Conservation (phyloP, 2,113 vertebrate genomes). For the Eptesicus fuscus region DNA sequence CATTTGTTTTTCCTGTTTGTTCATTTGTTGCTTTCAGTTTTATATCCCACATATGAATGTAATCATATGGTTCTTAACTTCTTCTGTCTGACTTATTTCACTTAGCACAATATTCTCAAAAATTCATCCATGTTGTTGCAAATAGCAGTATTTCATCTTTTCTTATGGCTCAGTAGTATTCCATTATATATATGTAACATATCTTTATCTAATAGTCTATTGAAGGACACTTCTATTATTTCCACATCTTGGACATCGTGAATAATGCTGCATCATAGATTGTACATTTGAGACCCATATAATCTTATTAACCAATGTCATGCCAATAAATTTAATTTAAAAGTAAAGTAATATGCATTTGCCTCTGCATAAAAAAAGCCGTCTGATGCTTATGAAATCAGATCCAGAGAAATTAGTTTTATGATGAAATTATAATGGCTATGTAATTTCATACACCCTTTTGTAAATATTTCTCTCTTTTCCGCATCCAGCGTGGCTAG, state of each 20-base stretch:
- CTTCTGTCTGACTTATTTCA: not conserved
- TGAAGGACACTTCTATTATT: not conserved
- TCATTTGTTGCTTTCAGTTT: not conserved
- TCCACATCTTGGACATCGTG: not conserved
- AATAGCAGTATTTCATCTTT: not conserved
- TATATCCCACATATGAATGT: not conserved
- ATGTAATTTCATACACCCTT: not conserved
- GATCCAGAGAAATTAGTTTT: not conserved
- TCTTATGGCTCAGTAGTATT: not conserved
- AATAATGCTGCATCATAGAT: not conserved
- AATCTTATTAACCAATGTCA: not conserved
- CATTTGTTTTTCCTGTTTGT: not conserved
- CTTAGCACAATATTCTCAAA: not conserved
- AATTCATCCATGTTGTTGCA: not conserved
- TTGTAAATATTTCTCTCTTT: not conserved
- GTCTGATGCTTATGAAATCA: not conserved
- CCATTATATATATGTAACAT: not conserved
- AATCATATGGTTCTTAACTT: not conserved
- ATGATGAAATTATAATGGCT: not conserved
- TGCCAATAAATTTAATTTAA: not conserved
- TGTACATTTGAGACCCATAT: not conserved
- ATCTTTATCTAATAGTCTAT: not conserved
- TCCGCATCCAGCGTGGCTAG: too few relatives aligned
- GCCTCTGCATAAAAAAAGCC: not conserved
- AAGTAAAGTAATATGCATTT: not conserved